A percentile compares a stretch with the other conserved stretches of the same genome.
Evolutionary conservation across 2,888 invertebrate species (phyloP).

Genomic region (Hirtodrosophila alboralis): DNA sequence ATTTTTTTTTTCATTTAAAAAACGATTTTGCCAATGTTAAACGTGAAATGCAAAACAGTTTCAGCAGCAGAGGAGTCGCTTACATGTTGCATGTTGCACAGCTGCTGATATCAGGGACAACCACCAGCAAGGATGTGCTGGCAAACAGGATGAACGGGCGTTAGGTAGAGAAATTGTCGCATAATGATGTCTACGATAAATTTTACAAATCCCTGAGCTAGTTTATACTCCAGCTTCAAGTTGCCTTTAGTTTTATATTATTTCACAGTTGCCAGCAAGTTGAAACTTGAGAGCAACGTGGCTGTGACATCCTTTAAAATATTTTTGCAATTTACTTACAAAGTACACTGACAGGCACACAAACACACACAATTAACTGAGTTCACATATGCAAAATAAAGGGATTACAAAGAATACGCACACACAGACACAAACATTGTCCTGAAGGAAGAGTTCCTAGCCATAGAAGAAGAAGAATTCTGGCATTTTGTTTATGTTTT

Average conservation of each 20-base stretch:
- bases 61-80: conserved; percentile 26
- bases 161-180: conserved; percentile 65
- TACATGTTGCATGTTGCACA: conserved; percentile 63
- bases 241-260: conserved; percentile 60
- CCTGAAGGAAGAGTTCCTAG: conserved; percentile 2
- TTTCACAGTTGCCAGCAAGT: conserved; percentile 15
- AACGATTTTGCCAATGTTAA: conserved; percentile 70
- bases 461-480: conserved; percentile 31
- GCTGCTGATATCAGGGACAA: conserved; percentile 57
- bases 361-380: conserved; percentile 6
- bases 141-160: conserved; percentile 1
- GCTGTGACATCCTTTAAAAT: conserved; percentile 75
- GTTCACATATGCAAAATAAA: conserved; percentile 3
- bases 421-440: conserved; percentile 13
- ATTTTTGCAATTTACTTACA: conserved; percentile 74
- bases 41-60: conserved; percentile 67
- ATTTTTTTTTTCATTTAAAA: conserved; percentile 55
- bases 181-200: conserved; percentile 77
- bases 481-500: conserved; percentile 52
- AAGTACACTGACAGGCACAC: conserved; percentile 31
- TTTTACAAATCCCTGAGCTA: conserved; percentile 68
- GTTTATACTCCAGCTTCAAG: conserved; percentile 42
- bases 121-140: too few species aligned
- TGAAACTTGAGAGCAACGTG: conserved; percentile 37
- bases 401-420: not conserved